Evolutionary conservation across 2,113 vertebrate genomes (phyloP).

Genomic region (Chaetodon trifascialis): DNA sequence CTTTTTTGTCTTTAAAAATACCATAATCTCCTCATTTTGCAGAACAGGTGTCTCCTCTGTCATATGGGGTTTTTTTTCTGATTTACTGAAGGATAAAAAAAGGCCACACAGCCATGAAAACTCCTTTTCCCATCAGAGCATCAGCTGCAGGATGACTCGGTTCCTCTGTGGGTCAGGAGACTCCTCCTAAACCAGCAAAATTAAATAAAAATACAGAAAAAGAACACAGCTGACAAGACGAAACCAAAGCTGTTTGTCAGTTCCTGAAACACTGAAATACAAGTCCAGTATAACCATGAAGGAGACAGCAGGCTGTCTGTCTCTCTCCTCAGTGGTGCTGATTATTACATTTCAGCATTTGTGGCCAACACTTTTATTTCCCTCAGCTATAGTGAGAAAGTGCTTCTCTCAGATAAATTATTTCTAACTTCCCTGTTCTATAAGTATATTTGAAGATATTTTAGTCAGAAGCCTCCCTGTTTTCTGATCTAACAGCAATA

Average conservation of each 20-base stretch:
- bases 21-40: rapidly evolving
- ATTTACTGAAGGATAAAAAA: not conserved
- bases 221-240: slow-evolving; percentile 63
- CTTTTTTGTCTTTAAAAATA: not conserved
- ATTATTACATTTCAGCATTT: not conserved
- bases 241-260: slow-evolving; percentile 39
- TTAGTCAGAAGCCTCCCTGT: not conserved
- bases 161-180: slow-evolving; percentile 62
- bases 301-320: not conserved
- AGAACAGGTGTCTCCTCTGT: not conserved
- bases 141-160: slow-evolving; percentile 25
- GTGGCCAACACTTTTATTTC: not conserved
- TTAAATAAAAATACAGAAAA: slow-evolving; percentile 24
- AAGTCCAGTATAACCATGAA: not conserved
- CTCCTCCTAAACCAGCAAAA: slow-evolving; percentile 9
- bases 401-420: not conserved
- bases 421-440: no score
- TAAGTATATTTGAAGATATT: no score
- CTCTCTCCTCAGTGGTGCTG: not conserved
- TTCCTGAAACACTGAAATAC: slow-evolving; percentile 51
- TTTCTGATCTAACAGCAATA: not conserved
- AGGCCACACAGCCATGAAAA: not conserved
- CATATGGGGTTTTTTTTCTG: not conserved
- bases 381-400: not conserved
- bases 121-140: slow-evolving; percentile 22